Evolutionary conservation across 2,888 invertebrate genomes (phyloP).

Genomic region (Prosopocoilus inquinatus): DNA sequence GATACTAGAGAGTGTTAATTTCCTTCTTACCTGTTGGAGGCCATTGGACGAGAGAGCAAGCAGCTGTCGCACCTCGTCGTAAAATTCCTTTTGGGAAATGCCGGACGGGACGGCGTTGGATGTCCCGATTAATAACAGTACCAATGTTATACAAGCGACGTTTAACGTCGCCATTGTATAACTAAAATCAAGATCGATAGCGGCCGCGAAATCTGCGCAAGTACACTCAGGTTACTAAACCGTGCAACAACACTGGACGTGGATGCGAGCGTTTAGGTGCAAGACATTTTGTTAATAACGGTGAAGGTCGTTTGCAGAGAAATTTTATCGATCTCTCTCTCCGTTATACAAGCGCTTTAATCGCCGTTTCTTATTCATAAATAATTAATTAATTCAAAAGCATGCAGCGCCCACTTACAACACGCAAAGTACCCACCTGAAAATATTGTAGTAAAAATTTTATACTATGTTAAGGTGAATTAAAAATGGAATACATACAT

Average conservation of each 20-base stretch:
- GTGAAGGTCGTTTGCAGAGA: constrained; percentile 1
- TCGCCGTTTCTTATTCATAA: too few relatives aligned
- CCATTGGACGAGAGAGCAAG: constrained; percentile 42
- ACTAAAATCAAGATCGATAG: constrained; percentile 29
- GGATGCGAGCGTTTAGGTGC: not conserved
- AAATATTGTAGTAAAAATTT: too few relatives aligned
- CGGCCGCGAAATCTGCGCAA: constrained; percentile 17
- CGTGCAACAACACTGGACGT: not conserved
- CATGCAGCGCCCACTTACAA: too few relatives aligned
- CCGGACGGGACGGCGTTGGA: constrained; percentile 20
- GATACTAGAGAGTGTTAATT: too few relatives aligned
- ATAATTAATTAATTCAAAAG: too few relatives aligned
- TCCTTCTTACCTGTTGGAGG: constrained; percentile 38
- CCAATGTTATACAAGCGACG: constrained; percentile 36
- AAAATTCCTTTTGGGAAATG: constrained; percentile 44
- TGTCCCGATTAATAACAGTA: constrained; percentile 31
- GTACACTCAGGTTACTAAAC: constrained; percentile 8
- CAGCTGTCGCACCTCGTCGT: constrained; percentile 55
- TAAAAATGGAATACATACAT: too few relatives aligned
- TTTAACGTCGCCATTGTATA: constrained; percentile 40
- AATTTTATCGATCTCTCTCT: not conserved
- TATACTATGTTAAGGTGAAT: too few relatives aligned
- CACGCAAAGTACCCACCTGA: too few relatives aligned
- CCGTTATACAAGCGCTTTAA: not conserved
- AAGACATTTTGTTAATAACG: constrained; percentile 1